phyloP scores from a whole-genome alignment of 1,140 invertebrate species.

The Aphelenchoides besseyi region DNA sequence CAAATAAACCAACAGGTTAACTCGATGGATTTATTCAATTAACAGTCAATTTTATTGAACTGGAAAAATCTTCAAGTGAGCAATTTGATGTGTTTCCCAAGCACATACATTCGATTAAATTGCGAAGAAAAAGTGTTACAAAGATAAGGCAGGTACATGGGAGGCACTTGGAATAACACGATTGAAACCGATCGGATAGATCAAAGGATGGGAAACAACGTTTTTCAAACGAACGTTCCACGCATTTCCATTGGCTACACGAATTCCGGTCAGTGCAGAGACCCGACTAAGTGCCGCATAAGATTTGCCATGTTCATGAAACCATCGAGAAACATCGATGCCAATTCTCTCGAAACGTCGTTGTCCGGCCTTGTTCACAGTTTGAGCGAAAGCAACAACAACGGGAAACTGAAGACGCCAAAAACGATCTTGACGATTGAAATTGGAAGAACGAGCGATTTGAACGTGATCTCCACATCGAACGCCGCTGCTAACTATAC shows the following conservation, averaged over 20 bases:
- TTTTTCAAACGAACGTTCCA: not conserved
- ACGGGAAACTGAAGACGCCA: not conserved
- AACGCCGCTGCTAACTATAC: not conserved
- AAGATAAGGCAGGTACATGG: too few species aligned
- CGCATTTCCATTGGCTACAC: not conserved
- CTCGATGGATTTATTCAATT: too few species aligned
- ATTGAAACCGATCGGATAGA: too few species aligned
- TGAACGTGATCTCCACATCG: not conserved
- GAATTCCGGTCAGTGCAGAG: not conserved
- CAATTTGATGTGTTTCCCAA: too few species aligned
- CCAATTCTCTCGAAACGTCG: not conserved
- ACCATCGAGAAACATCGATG: not conserved
- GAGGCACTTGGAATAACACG: too few species aligned
- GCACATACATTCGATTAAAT: too few species aligned
- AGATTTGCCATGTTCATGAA: not conserved
- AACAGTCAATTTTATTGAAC: too few species aligned
- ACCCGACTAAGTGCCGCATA: not conserved
- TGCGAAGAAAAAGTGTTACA: too few species aligned
- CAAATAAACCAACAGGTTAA: too few species aligned
- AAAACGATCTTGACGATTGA: not conserved
- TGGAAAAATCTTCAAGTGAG: too few species aligned
- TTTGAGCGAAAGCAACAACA: not conserved
- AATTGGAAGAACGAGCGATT: not conserved
- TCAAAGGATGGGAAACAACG: not conserved
- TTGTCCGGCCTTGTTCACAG: not conserved